Conservation (phyloP, 2,888 invertebrate genomes). For the Latheticus oryzae region DNA sequence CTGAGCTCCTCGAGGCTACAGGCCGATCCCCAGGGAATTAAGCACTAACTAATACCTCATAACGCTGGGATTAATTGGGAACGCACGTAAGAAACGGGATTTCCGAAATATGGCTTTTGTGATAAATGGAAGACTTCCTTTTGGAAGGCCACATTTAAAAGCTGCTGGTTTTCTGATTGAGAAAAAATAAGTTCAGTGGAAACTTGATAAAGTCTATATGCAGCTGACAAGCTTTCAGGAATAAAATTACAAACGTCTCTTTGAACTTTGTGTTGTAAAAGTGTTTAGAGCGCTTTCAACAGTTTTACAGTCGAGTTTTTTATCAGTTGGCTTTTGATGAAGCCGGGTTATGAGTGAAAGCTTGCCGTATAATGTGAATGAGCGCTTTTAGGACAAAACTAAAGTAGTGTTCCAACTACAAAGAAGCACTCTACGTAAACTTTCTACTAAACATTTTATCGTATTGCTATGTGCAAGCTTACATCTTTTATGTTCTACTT, state of each 20-base stretch:
- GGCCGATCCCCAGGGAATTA: slow-evolving; percentile 38
- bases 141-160: slow-evolving; percentile 10
- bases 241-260: slow-evolving; percentile 40
- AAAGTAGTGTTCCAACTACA: too few species aligned
- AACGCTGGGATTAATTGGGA: slow-evolving; percentile 41
- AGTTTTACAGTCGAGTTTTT: slow-evolving; percentile 28
- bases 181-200: slow-evolving; percentile 38
- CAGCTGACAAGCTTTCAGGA: slow-evolving; percentile 38
- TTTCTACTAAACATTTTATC: too few species aligned
- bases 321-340: slow-evolving; percentile 19
- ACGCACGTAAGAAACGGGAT: slow-evolving; percentile 38
- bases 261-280: slow-evolving; percentile 36
- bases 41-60: slow-evolving; percentile 43
- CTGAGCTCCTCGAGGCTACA: slow-evolving; percentile 36
- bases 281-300: slow-evolving; percentile 37
- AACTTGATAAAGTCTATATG: slow-evolving; percentile 42
- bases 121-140: slow-evolving; percentile 23
- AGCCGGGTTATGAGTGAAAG: too few species aligned
- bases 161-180: slow-evolving; percentile 1
- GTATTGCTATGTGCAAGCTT: too few species aligned
- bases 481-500: too few species aligned
- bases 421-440: too few species aligned
- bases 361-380: too few species aligned
- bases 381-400: too few species aligned
- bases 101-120: slow-evolving; percentile 35